Base-by-base conservation (phyloP, 2,888 invertebrate species). In the Trichopoda pennipes region DNA sequence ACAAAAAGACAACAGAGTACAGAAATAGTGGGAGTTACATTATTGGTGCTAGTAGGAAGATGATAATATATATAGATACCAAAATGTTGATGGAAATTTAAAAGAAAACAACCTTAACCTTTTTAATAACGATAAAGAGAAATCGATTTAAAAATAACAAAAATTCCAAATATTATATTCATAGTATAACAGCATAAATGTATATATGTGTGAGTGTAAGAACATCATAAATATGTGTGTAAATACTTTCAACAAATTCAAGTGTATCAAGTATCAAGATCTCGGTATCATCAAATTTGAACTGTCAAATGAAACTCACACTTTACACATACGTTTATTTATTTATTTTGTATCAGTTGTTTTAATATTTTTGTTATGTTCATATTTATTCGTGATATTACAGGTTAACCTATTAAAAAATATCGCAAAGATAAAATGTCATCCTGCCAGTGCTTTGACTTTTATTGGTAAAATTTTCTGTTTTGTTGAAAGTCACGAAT, bases 301-400 rank as follows among this genome's bases (percentile, higher is more conserved):
- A 60, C 81, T 81, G 84, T 82, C 85, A 85, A 85, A 85, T 85
- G 84, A 84, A 86, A 85, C 81, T 84, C 86, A 85, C 69, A 68
- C 64, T 49, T 56, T 28, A 32, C 17, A 49, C 38, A 58, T 21
- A 69, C 55, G 38, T 42, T 23, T 10, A 32, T 51, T 42, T 19
- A 58, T 42, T 47, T 51, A 76, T 66, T 68, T 74, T 38, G 23
- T 63, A 42, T 61, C 23, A 66, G 19, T 49, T 49, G 42, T 38
- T 14, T 63, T 28, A 9, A 14, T 38, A 16, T 63, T 55, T 47
- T 56, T 47, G 17, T 44, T 47, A 7, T n/a, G 51, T 75, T 66
- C 3, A 44, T 14, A 6, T 44, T 2, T 16, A n/a, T 44, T 14
- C 6, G 3, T 56, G 56, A 28, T 23, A 12, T 16, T 28, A 17